phyloP scores from a whole-genome alignment of 2,113 vertebrate species.

The Anser cygnoides region DNA sequence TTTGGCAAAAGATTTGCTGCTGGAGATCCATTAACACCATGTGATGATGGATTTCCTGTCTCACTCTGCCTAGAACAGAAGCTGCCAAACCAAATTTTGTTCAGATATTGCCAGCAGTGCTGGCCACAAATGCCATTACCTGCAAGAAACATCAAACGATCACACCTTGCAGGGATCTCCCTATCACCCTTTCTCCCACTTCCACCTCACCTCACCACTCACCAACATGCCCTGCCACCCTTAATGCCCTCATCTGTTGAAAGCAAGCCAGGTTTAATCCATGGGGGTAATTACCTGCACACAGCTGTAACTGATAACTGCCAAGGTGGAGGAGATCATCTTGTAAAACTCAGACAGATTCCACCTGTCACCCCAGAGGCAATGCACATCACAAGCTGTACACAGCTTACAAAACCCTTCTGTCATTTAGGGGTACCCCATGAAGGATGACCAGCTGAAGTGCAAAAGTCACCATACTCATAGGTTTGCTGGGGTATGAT shows the following conservation, averaged over 20 bases:
- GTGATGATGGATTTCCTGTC: not conserved
- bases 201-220: not conserved
- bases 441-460: not conserved
- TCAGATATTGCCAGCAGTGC: not conserved
- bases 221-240: not conserved
- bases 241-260: not conserved
- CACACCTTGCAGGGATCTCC: not conserved
- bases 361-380: not conserved
- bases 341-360: not conserved
- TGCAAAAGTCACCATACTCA: not conserved
- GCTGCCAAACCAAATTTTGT: not conserved
- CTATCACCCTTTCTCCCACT: not conserved
- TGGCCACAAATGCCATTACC: not conserved
- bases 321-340: not conserved
- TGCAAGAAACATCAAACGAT: rapidly evolving
- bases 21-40: rapidly evolving
- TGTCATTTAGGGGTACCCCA: not conserved
- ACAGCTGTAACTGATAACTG: not conserved
- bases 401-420: not conserved
- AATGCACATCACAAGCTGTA: not conserved
- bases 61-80: not conserved
- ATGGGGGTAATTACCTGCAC: not conserved
- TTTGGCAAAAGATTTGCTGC: not conserved
- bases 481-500: not conserved
- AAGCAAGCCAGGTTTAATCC: not conserved